Evolutionary conservation across 1,140 invertebrate species (phyloP), one percentile per base, ranked within the genome.

Genomic region (Cydia splendana): DNA sequence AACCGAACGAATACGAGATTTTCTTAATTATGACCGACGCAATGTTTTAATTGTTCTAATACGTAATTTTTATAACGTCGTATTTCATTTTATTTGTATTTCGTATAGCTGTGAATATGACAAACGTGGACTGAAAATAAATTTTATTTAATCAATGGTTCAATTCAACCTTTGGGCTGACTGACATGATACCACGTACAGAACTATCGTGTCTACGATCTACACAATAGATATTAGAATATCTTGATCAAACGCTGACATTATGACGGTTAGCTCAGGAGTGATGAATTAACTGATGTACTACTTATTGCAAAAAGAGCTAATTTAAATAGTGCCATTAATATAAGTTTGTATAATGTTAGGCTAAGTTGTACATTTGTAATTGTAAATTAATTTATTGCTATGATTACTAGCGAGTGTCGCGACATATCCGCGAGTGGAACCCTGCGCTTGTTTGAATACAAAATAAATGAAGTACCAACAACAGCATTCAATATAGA

Each of bases 341-440:
- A 28, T 48, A 65, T 82, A 82, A 81, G 67, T 80, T 80, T 84
- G 80, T 84, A 84, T 75, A 78, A 85, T 82, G 82, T 69, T 86
- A 84, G 77, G 10, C 4, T 81, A 81, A 77, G 76, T 73, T 80
- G 71, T 87, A 84, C 74, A 84, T 82, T 86, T 86, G 81, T 84
- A 85, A 81, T 53, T 84, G 83, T 88, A 85, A 79, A 84, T 77
- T 85, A 85, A 86, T 85, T 86, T 88, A 87, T 88, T 86, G 78
- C 24, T 83, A 85, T 84, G 80, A 71, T 78, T 75, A 75, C 45
- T 74, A 5, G 30, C 18, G 30, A 15, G 67, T 20, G 57, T 24
- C 57, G 9, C 18, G 57, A 10, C 57, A n/a, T n/a, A 1, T 20
- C 18, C 20, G 9, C 20, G 57, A 57, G n/a, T 18, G 53, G 53